Base-by-base conservation (phyloP, 2,797 vertebrate genomes). In the Falco biarmicus region DNA sequence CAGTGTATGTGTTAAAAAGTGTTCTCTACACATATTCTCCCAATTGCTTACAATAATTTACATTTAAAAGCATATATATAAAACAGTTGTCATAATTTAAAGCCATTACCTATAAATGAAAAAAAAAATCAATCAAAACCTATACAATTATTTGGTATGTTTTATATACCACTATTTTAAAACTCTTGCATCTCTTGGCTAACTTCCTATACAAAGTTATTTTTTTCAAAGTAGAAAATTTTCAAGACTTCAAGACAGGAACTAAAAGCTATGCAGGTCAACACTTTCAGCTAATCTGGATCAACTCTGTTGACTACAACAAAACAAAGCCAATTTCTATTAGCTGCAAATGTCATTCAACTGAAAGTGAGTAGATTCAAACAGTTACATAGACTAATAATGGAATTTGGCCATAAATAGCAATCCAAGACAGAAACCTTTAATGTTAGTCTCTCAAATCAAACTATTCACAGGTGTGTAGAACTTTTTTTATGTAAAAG, bases 61-160 rank as follows among this genome's bases (percentile, higher is more conserved):
- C 74, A 82, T 95, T 70, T 95, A 39, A 60, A 93, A 77, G 21
- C 45, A 84, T 90, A 88, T 84, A 50, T 68, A 86, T 29, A 22
- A 60, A 80, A 80, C 87, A 61, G 17, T 24, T 7, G 0, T 24
- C 8, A 9, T 29, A 29, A 77, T 74, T 89, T 75, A 50, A 57
- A 94, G 24, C 37, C 5, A 32, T n/a, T 61, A 51, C 3, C 5
- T 53, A 54, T 53, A 78, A 75, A 75, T 41, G 13, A 34, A 34
- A 77, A 34, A 90, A 74, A 60, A 73, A 37, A 3, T 48, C 3
- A 61, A 51, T 51, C 14, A 50, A 79, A 20, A 80, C 41, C 7
- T 16, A 32, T 9, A 63, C 7, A 8, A 53, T 53, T 59, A 59
- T 29, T 77, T 51, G 64, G 1, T 29, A 28, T 32, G 16, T 70